These are phyloP conservation scores for Antennarius striatus DNA, from an alignment of 2,113 vertebrate species.

Conservation along the genomic window DNA sequence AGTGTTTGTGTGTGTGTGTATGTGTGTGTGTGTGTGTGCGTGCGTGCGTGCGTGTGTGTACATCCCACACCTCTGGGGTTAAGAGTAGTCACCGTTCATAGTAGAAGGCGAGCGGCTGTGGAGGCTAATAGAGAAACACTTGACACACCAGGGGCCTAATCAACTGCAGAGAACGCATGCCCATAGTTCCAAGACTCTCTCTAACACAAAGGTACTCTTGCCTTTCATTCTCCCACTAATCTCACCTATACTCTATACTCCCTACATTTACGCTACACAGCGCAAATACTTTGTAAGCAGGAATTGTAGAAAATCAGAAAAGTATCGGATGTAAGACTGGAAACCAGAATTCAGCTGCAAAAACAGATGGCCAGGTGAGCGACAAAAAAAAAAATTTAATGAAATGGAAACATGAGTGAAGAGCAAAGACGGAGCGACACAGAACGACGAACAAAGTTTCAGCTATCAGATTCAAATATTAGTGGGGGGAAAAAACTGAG, in stretches of 20 bases:
- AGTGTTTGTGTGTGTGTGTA: slow-evolving; percentile 17
- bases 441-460: slow-evolving; percentile 53
- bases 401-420: slow-evolving; percentile 13
- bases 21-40: slow-evolving; percentile 19
- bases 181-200: slow-evolving; percentile 53
- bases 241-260: slow-evolving; percentile 37
- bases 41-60: slow-evolving; percentile 18
- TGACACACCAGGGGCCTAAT: slow-evolving; percentile 74
- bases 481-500: slow-evolving; percentile 84
- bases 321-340: slow-evolving; percentile 1
- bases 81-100: slow-evolving; percentile 57
- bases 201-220: slow-evolving; percentile 47
- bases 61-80: slow-evolving; percentile 57
- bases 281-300: slow-evolving; percentile 30
- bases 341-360: slow-evolving; percentile 32
- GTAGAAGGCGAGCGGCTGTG: slow-evolving; percentile 60
- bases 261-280: slow-evolving; percentile 6
- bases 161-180: slow-evolving; percentile 63
- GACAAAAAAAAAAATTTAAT: slow-evolving; percentile 9
- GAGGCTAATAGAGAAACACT: slow-evolving; percentile 69
- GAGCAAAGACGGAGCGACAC: slow-evolving; percentile 18
- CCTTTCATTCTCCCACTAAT: slow-evolving; percentile 47
- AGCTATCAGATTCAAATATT: slow-evolving; percentile 92
- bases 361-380: slow-evolving; percentile 36
- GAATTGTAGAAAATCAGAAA: slow-evolving; percentile 36